Evolutionary conservation across 2,888 invertebrate genomes (phyloP).

Genomic region (Cephus sareptanus): DNA sequence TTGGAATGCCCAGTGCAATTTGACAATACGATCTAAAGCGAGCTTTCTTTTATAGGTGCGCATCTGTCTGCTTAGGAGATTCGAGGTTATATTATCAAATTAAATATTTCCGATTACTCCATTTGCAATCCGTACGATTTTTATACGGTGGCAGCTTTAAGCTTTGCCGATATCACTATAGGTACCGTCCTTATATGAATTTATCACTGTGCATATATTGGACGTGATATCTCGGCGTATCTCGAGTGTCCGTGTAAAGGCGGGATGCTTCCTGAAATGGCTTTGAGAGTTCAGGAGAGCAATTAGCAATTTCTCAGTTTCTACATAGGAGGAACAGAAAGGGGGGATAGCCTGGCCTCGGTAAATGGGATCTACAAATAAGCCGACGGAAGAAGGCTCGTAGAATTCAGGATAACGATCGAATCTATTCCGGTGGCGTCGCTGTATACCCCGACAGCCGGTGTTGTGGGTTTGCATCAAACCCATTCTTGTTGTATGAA

Average conservation of each 20-base stretch:
- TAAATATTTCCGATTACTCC: neutral
- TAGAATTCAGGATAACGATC: slow-evolving; percentile 26
- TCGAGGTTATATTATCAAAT: neutral
- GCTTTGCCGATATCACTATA: neutral
- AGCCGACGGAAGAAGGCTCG: neutral
- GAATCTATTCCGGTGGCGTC: slow-evolving; percentile 23
- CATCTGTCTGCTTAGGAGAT: neutral
- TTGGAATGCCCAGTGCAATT: neutral
- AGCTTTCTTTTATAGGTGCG: neutral
- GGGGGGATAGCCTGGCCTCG: neutral
- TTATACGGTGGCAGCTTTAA: neutral
- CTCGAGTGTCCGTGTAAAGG: neutral
- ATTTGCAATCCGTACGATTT: neutral
- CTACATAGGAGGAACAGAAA: slow-evolving; percentile 1
- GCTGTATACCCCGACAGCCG: no score
- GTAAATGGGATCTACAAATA: neutral
- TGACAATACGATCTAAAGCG: neutral
- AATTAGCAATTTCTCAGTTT: slow-evolving; percentile 30
- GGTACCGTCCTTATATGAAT: neutral
- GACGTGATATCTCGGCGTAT: neutral
- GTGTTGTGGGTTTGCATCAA: no score
- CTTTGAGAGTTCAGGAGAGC: slow-evolving; percentile 21
- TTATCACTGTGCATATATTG: no score
- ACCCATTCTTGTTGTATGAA: no score
- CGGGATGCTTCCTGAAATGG: neutral